phyloP scores from a whole-genome alignment of 1,140 invertebrate genomes.

The Oryctes rhinoceros region DNA sequence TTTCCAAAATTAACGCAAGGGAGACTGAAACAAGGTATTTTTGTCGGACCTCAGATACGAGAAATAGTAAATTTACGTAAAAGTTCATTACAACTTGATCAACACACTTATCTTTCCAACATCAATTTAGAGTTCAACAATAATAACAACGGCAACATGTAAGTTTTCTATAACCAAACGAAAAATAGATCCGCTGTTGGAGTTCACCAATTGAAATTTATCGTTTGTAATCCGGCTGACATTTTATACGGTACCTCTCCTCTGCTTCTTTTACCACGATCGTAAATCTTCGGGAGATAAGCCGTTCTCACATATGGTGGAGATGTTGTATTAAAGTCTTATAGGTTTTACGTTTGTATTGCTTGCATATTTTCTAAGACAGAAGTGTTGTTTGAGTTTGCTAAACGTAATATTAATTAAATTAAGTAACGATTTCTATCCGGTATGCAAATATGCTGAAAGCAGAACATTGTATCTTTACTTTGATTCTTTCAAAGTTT shows the following conservation, averaged over 20 bases:
- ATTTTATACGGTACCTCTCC: background rate
- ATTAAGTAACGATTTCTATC: background rate
- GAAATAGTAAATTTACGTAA: no score
- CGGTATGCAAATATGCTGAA: background rate
- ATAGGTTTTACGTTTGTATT: background rate
- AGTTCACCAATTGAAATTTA: slow-evolving; percentile 17
- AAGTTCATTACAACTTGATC: no score
- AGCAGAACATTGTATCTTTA: no score
- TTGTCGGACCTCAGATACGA: no score
- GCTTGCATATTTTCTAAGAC: background rate
- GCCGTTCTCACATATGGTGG: background rate
- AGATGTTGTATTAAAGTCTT: background rate
- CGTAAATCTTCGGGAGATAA: slow-evolving; percentile 4
- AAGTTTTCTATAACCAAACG: background rate
- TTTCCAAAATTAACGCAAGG: no score
- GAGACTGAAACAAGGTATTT: no score
- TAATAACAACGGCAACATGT: background rate
- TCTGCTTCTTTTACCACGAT: background rate
- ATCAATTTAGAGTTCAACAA: background rate
- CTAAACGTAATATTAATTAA: background rate
- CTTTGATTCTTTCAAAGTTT: no score
- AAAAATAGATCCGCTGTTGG: background rate
- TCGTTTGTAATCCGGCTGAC: background rate
- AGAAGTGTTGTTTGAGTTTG: background rate
- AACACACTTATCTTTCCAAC: background rate